These are phyloP conservation scores for Ammodytes dubius DNA, from an alignment of 2,113 vertebrate genomes.

Conservation along the genomic window DNA sequence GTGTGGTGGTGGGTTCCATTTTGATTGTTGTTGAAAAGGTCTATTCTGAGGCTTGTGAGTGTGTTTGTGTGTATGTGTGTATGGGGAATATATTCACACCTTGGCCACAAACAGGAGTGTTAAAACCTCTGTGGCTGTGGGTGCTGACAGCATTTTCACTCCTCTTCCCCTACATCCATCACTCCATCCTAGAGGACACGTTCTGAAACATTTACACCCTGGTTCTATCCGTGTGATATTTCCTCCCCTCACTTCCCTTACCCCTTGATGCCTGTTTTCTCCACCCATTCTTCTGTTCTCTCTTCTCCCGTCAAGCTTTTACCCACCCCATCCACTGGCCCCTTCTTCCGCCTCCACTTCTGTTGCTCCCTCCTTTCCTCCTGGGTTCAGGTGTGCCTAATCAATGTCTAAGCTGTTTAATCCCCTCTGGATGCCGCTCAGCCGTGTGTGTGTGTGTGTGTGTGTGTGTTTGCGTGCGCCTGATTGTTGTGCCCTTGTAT, in stretches of 20 bases:
- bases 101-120: conserved; percentile 67
- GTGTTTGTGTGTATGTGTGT: background rate
- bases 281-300: conserved; percentile 49
- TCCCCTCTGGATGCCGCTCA: conserved; percentile 54
- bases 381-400: conserved; percentile 71
- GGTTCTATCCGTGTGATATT: conserved; percentile 50
- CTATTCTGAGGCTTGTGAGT: conserved; percentile 44
- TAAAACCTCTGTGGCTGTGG: conserved; percentile 70
- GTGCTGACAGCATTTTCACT: conserved; percentile 62
- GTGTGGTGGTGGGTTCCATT: conserved; percentile 44
- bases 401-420: conserved; percentile 74
- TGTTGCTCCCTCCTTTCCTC: conserved; percentile 48
- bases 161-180: conserved; percentile 23
- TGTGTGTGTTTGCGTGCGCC: conserved; percentile 20
- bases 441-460: conserved; percentile 26
- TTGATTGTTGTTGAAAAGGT: conserved; percentile 52
- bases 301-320: conserved; percentile 48
- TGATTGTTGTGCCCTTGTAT: conserved; percentile 55
- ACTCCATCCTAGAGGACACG: conserved; percentile 57
- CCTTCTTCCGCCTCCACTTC: conserved; percentile 17
- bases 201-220: conserved; percentile 72
- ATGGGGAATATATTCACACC: conserved; percentile 59
- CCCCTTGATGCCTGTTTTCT: conserved; percentile 28
- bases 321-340: conserved; percentile 19
- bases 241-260: background rate